Evolutionary conservation across 2,888 invertebrate species (phyloP).

Genomic region (Drosophila fungiperda): DNA sequence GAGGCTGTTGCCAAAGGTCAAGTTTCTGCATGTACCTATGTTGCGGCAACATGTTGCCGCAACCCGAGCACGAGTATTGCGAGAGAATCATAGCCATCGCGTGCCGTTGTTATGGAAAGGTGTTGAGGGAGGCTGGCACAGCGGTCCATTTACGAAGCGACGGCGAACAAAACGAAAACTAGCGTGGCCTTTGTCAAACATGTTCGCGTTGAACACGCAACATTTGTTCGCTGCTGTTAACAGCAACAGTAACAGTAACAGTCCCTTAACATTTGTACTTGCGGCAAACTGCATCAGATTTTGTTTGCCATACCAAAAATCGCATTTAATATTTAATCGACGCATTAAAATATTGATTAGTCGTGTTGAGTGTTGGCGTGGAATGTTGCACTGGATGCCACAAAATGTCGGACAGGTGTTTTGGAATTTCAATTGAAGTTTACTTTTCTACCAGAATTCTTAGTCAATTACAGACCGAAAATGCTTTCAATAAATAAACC

Average conservation of each 20-base stretch:
- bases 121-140: background rate
- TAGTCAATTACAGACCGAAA: background rate
- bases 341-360: background rate
- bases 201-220: constrained; percentile 6
- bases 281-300: constrained; percentile 9
- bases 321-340: background rate
- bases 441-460: background rate
- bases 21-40: constrained; percentile 34
- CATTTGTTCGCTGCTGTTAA: constrained; percentile 34
- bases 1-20: constrained; percentile 77
- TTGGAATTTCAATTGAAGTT: background rate
- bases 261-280: constrained; percentile 9
- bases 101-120: fast-evolving
- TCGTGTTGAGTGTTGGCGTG: background rate
- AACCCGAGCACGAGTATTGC: background rate
- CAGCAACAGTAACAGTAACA: constrained; percentile 5
- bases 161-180: constrained; percentile 23
- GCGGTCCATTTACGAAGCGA: constrained; percentile 43
- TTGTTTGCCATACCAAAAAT: constrained; percentile 10
- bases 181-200: constrained; percentile 32
- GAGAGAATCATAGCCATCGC: constrained; percentile 20
- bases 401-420: background rate
- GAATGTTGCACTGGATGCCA: background rate
- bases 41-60: constrained; percentile 56
- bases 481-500: background rate